Base-by-base conservation (phyloP, 2,797 vertebrate species). In the Sphenodon punctatus region DNA sequence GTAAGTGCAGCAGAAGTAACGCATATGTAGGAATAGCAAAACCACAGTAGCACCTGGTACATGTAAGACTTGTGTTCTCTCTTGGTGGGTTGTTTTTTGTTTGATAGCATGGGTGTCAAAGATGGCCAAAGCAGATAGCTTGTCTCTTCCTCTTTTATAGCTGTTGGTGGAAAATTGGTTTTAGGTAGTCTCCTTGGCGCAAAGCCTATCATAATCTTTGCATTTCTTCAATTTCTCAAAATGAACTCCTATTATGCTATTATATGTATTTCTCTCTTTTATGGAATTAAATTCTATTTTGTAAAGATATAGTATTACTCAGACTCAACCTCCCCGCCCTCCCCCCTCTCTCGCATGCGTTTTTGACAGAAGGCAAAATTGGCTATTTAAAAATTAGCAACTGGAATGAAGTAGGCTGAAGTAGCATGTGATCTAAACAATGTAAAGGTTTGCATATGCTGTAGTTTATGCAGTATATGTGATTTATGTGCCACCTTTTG, bases 11-110 rank as follows among this genome's bases (percentile, higher is more conserved):
- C 64, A 80, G 59, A 78, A 19, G 38, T 16, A 64, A 64, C 80
- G 41, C 11, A 32, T 32, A 60, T 59, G 72, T 55, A 38, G 41
- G n/a, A n/a, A 39, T 6, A 4, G 34, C 27, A 41, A 42, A 79
- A 84, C 88, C 75, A 0, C 87, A 74, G 48, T 2, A 8, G 59
- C 91, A 91, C 91, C 93, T 92, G 91, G 89, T 56, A 79, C 72
- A 66, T 3, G 6, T 5, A 60, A 13, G 46, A 61, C 64, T 78
- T 73, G 72, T 65, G 7, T 27, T 78, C 46, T 14, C 77, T 70
- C 74, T 30, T 30, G 43, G 72, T 70, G 76, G 82, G 84, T 85
- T 85, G 72, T 83, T 41, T 73, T 48, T 64, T 78, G 67, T 49
- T 66, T 51, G 60, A 4, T 39, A 4, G 1, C 8, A 2, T 17